Evolutionary conservation across 2,113 vertebrate species (phyloP).

Genomic region (Cricetomys ansorgei): DNA sequence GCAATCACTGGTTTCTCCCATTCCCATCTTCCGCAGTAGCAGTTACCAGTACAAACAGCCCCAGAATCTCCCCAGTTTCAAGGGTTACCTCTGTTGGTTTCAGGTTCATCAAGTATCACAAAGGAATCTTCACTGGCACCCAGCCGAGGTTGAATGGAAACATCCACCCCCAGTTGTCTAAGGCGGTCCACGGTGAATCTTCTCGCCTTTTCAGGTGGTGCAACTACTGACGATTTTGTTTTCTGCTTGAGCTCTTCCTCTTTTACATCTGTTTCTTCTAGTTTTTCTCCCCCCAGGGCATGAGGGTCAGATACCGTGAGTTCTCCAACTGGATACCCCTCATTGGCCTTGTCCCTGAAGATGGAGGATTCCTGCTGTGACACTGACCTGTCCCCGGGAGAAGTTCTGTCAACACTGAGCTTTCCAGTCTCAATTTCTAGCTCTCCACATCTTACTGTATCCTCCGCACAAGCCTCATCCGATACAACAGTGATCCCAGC

Average conservation of each 20-base stretch:
- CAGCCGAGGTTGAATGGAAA: constrained; percentile 92
- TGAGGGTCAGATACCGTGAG: constrained; percentile 37
- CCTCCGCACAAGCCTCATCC: constrained; percentile 59
- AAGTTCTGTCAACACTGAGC: constrained; percentile 4
- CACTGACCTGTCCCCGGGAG: not conserved
- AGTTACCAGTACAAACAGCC: constrained; percentile 11
- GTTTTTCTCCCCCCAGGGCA: constrained; percentile 5
- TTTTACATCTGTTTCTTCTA: not conserved
- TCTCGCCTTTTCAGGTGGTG: constrained; percentile 83
- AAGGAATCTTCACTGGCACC: constrained; percentile 91
- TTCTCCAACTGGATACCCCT: constrained; percentile 48
- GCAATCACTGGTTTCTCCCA: not conserved
- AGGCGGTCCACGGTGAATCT: constrained; percentile 91
- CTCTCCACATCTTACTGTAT: constrained; percentile 45
- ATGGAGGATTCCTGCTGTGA: constrained; percentile 4
- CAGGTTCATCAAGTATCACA: constrained; percentile 91
- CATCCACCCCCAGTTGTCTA: constrained; percentile 92
- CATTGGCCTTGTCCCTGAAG: not conserved
- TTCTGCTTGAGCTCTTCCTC: constrained; percentile 29
- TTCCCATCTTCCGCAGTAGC: not conserved
- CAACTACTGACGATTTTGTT: not conserved
- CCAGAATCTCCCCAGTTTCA: not conserved
- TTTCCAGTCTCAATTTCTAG: constrained; percentile 52
- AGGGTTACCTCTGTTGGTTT: constrained; percentile 90
- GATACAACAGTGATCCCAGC: not conserved